These are phyloP conservation scores for Vanessa tameamea DNA, from an alignment of 1,140 invertebrate genomes.

Conservation along the genomic window DNA sequence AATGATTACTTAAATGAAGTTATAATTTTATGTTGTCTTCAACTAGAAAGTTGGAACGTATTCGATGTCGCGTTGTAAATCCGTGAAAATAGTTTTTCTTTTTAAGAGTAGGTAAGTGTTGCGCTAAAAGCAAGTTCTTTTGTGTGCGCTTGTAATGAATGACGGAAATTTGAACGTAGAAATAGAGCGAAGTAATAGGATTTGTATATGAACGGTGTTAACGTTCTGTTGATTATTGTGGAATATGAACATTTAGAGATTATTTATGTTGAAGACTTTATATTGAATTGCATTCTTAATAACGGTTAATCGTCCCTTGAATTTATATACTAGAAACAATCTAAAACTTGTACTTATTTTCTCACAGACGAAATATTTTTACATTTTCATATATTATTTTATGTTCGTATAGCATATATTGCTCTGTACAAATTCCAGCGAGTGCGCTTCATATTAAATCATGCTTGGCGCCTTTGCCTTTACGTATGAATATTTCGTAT, in stretches of 20 bases:
- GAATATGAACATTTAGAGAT: neutral
- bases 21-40: neutral
- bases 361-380: no score
- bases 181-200: conserved; percentile 13
- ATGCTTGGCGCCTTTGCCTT: conserved; percentile 25
- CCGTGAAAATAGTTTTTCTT: conserved; percentile 12
- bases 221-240: neutral
- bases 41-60: neutral
- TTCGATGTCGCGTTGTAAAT: conserved; percentile 1
- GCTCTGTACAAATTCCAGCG: conserved; percentile 8
- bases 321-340: no score
- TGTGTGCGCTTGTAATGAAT: conserved; percentile 8
- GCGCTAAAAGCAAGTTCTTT: conserved; percentile 10
- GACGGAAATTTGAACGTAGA: conserved; percentile 9
- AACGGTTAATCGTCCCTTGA: no score
- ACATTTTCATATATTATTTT: neutral
- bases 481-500: conserved; percentile 35
- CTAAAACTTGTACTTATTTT: no score
- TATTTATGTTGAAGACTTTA: no score
- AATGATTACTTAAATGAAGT: no score
- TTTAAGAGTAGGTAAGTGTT: conserved; percentile 9
- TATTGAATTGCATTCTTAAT: no score
- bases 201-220: neutral
- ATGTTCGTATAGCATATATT: neutral
- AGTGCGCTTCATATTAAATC: conserved; percentile 31